phyloP scores from a whole-genome alignment of 2,113 vertebrate genomes.

The Mesocricetus auratus region DNA sequence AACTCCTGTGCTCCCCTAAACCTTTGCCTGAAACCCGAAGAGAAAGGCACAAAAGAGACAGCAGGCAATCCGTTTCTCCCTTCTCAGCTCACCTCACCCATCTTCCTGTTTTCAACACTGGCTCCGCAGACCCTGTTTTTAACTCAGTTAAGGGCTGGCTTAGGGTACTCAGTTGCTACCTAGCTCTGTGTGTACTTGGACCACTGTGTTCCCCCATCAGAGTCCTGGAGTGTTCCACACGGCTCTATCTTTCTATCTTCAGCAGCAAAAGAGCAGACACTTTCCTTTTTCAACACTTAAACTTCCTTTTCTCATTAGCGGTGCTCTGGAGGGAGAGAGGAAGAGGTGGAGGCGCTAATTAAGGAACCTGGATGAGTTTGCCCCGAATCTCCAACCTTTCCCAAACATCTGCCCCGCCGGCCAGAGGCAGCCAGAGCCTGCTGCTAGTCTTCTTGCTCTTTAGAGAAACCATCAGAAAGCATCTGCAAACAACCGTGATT shows the following conservation, averaged over 20 bases:
- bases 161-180: background rate
- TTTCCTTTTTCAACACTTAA: background rate
- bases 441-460: conserved; percentile 58
- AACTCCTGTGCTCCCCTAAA: background rate
- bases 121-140: background rate
- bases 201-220: background rate
- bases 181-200: background rate
- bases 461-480: conserved; percentile 74
- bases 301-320: conserved; percentile 61
- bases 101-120: background rate
- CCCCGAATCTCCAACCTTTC: conserved; percentile 50
- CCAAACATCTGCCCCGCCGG: conserved; percentile 54
- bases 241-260: background rate
- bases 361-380: conserved; percentile 40
- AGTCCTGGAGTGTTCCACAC: background rate
- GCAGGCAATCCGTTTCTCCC: background rate
- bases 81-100: too few species aligned
- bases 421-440: conserved; percentile 50
- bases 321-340: conserved; percentile 42
- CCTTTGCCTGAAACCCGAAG: background rate
- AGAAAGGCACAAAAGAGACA: background rate
- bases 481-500: conserved; percentile 72
- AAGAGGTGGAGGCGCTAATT: conserved; percentile 62
- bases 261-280: background rate
- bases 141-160: background rate